Percentiles rank a stretch among this genome's conserved stretches.
Conservation (phyloP, 2,113 vertebrate species). For the Campylomormyrus numenius region DNA sequence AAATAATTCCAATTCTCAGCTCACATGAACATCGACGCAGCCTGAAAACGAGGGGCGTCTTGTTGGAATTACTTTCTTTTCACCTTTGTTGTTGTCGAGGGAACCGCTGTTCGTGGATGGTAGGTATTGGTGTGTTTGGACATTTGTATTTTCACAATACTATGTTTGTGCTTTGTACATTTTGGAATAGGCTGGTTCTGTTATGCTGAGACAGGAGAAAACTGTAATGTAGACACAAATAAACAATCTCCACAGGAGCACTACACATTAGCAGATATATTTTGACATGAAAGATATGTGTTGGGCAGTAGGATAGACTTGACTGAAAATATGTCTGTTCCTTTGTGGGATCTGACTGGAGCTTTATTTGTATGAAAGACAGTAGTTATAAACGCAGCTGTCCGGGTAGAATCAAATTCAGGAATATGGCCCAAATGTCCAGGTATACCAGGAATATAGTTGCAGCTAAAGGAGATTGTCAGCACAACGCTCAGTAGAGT, state of each 20-base stretch:
- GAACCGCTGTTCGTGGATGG: background rate
- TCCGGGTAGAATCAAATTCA: background rate
- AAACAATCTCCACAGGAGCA: background rate
- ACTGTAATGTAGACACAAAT: background rate
- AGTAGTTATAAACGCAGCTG: background rate
- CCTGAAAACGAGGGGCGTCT: slow-evolving; percentile 12
- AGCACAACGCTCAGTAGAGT: background rate
- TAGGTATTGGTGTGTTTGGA: background rate
- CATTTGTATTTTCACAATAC: background rate
- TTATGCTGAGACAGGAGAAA: background rate
- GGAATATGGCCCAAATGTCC: background rate
- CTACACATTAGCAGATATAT: background rate
- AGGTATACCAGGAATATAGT: background rate
- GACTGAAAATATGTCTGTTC: background rate
- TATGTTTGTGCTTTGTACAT: background rate
- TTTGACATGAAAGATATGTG: background rate
- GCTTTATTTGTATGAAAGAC: background rate
- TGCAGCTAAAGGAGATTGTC: background rate
- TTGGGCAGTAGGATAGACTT: background rate
- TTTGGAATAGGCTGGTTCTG: background rate
- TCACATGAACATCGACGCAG: slow-evolving; percentile 20
- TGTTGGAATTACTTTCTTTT: slow-evolving; percentile 28
- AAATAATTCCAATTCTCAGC: slow-evolving; percentile 28
- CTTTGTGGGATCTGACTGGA: background rate
- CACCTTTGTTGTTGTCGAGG: background rate